Conservation (phyloP, 2,113 vertebrate genomes). For the Anas platyrhynchos region DNA sequence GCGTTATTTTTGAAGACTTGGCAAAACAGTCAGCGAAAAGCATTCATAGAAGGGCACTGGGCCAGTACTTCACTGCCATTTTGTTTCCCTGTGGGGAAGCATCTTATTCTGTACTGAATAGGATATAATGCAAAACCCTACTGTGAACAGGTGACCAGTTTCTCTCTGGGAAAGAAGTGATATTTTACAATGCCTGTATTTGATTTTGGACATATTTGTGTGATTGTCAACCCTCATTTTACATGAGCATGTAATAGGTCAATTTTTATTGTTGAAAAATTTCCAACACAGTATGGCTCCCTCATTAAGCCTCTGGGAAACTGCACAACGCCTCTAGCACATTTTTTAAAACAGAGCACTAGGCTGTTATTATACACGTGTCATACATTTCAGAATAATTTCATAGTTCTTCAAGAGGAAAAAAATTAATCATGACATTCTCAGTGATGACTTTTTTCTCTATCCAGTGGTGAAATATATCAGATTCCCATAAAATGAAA, state of each 20-base stretch:
- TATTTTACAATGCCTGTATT: slow-evolving; percentile 44
- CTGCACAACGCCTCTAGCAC: slow-evolving; percentile 17
- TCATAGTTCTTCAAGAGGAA: slow-evolving; percentile 35
- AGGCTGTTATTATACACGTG: slow-evolving; percentile 56
- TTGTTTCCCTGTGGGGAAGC: slow-evolving; percentile 57
- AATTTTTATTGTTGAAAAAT: slow-evolving; percentile 63
- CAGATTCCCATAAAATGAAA: slow-evolving; percentile 42
- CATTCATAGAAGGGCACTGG: slow-evolving; percentile 37
- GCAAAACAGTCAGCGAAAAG: slow-evolving; percentile 56
- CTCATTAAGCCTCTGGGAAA: slow-evolving; percentile 50
- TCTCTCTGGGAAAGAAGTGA: slow-evolving; percentile 59
- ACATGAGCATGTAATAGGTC: slow-evolving; percentile 46
- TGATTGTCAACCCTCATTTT: slow-evolving; percentile 50
- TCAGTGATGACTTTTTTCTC: background rate
- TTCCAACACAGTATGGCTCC: slow-evolving; percentile 33
- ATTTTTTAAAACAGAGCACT: slow-evolving; percentile 2
- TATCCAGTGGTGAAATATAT: slow-evolving; percentile 12
- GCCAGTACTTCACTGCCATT: slow-evolving; percentile 55
- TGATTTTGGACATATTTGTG: slow-evolving; percentile 57
- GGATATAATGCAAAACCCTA: slow-evolving; percentile 56
- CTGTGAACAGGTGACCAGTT: slow-evolving; percentile 57
- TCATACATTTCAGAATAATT: slow-evolving; percentile 62
- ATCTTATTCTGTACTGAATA: slow-evolving; percentile 48
- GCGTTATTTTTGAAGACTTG: slow-evolving; percentile 57
- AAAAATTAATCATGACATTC: slow-evolving; percentile 48